Evolutionary conservation across 2,113 vertebrate species (phyloP).

Genomic region (Pterocles orientalis): DNA sequence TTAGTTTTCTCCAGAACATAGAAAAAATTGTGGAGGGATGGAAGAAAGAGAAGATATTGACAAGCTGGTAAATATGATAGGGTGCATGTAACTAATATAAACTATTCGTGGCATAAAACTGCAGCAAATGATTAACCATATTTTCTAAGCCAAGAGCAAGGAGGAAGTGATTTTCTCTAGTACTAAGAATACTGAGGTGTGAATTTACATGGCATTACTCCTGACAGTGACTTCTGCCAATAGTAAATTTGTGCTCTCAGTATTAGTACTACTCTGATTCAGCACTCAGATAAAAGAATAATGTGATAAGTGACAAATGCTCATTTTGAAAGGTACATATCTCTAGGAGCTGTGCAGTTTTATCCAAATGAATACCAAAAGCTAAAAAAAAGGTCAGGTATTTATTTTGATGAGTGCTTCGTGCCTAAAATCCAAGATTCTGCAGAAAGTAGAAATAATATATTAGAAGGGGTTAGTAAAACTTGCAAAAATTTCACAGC

Average conservation of each 20-base stretch:
- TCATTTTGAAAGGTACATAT: not conserved
- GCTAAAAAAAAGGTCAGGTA: not conserved
- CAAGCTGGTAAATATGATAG: not conserved
- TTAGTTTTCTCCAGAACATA: not conserved
- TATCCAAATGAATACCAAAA: not conserved
- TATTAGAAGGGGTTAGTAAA: not conserved
- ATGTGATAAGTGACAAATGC: not conserved
- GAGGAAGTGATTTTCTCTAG: not conserved
- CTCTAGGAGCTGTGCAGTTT: not conserved
- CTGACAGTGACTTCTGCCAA: not conserved
- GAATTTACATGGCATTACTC: not conserved
- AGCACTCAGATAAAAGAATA: not conserved
- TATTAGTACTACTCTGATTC: not conserved
- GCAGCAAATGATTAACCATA: not conserved
- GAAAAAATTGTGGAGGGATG: not conserved
- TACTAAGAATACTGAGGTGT: not conserved
- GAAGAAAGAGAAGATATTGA: not conserved
- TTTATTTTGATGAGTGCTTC: not conserved
- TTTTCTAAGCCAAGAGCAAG: not conserved
- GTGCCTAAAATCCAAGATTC: not conserved
- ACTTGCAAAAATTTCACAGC: not conserved
- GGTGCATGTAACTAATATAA: rapidly evolving
- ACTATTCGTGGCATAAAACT: not conserved
- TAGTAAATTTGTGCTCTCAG: not conserved
- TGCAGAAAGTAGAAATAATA: not conserved